Evolutionary conservation across 2,797 vertebrate species (phyloP).

Genomic region (Peromyscus eremicus): DNA sequence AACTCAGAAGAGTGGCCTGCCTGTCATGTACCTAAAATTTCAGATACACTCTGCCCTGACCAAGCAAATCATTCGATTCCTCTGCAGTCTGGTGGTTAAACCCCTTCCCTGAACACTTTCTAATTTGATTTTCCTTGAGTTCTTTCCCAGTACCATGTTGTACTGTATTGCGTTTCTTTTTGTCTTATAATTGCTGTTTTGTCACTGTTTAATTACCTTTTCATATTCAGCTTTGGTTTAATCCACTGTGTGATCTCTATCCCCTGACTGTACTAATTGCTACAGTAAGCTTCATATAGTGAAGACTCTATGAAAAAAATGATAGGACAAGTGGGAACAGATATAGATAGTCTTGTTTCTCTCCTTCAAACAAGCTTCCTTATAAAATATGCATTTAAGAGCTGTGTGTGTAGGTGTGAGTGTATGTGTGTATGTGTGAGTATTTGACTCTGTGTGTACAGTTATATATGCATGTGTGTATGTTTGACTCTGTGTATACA

Average conservation of each 20-base stretch:
- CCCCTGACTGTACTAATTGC: background rate
- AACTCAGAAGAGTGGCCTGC: background rate
- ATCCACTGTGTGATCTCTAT: background rate
- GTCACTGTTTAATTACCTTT: background rate
- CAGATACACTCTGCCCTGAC: background rate
- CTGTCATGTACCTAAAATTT: background rate
- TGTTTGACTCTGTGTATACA: background rate
- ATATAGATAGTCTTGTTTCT: background rate
- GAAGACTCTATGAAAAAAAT: background rate
- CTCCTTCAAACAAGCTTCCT: background rate
- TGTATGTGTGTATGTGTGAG: background rate
- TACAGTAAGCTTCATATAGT: background rate
- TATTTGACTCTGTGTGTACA: background rate
- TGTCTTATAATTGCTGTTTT: background rate
- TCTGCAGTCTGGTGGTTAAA: background rate
- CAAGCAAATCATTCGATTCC: background rate
- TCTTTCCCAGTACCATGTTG: background rate
- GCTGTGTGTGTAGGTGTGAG: background rate
- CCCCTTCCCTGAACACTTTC: background rate
- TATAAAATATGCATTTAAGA: background rate
- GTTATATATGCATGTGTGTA: background rate
- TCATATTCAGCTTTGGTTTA: conserved; percentile 21
- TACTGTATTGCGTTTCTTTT: background rate
- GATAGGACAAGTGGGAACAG: background rate
- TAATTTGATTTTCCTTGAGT: background rate